A percentile compares a stretch with the other conserved stretches of the same genome.
Evolutionary conservation across 2,888 invertebrate species (phyloP).

Genomic region (Caenorhabditis angaria): DNA sequence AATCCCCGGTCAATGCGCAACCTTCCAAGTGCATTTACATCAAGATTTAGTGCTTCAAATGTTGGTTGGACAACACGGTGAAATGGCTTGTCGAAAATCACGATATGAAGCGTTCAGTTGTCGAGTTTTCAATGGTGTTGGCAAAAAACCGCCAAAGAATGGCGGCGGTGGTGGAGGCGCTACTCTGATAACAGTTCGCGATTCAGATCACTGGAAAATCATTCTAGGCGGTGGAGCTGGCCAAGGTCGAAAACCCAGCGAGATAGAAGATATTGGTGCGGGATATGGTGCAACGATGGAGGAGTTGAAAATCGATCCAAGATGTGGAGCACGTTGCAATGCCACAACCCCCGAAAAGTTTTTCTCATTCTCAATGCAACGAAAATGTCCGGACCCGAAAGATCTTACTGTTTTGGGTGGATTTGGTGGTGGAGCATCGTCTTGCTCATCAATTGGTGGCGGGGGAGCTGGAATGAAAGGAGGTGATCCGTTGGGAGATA

Average conservation of each 20-base stretch:
- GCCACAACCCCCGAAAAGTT: slow-evolving; percentile 8
- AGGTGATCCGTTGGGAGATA: slow-evolving; percentile 28
- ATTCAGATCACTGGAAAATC: slow-evolving; percentile 21
- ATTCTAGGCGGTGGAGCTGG: slow-evolving; percentile 37
- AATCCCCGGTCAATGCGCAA: slow-evolving; percentile 26
- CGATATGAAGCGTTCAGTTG: background rate
- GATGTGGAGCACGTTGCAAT: slow-evolving; percentile 11
- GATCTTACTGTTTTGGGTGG: slow-evolving; percentile 41
- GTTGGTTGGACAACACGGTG: slow-evolving; percentile 36
- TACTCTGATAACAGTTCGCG: slow-evolving; percentile 20
- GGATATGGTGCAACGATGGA: slow-evolving; percentile 31
- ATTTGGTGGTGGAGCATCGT: slow-evolving; percentile 58
- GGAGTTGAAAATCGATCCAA: slow-evolving; percentile 5
- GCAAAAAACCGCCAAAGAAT: background rate
- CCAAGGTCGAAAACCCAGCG: no score
- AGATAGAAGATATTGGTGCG: no score
- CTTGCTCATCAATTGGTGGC: slow-evolving; percentile 59
- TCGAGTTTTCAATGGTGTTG: background rate
- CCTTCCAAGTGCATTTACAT: slow-evolving; percentile 22
- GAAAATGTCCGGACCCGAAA: slow-evolving; percentile 13
- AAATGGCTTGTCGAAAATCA: slow-evolving; percentile 16
- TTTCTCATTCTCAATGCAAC: slow-evolving; percentile 1
- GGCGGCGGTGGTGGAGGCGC: slow-evolving; percentile 46
- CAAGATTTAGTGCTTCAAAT: slow-evolving; percentile 27
- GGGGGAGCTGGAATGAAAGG: slow-evolving; percentile 60